Conservation (phyloP, 2,797 vertebrate genomes). For the Ptychobarbus kaznakovi region DNA sequence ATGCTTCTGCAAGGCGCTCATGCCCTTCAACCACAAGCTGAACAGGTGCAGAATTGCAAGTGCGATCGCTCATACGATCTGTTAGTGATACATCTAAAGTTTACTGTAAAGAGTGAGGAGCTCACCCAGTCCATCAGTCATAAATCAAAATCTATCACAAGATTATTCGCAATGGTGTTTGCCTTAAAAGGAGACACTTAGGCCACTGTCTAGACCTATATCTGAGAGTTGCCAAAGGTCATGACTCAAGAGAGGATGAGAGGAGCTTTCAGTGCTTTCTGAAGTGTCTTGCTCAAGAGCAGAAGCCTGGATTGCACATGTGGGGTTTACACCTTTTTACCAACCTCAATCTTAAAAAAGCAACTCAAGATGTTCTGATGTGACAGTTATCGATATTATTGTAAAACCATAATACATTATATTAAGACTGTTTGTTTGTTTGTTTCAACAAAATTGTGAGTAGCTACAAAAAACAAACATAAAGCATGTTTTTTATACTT, state of each 20-base stretch:
- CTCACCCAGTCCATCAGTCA: neutral
- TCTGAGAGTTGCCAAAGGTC: neutral
- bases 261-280: neutral
- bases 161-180: neutral
- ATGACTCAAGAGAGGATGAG: neutral
- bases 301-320: neutral
- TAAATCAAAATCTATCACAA: neutral
- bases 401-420: neutral
- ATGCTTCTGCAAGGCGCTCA: neutral
- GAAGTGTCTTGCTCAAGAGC: neutral
- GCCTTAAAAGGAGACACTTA: constrained; percentile 28
- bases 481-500: neutral
- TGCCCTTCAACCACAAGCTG: constrained; percentile 3
- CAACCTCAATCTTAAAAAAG: neutral
- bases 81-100: constrained; percentile 31
- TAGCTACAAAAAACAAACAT: neutral
- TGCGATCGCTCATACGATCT: constrained; percentile 2
- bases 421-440: neutral
- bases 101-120: constrained; percentile 7
- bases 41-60: constrained; percentile 29
- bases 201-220: neutral
- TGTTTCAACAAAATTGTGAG: neutral
- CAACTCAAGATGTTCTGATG: neutral
- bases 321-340: neutral
- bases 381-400: neutral